A percentile compares a stretch with the other conserved stretches of the same genome.
phyloP scores from a whole-genome alignment of 2,113 vertebrate genomes.

The Pagrus major region DNA sequence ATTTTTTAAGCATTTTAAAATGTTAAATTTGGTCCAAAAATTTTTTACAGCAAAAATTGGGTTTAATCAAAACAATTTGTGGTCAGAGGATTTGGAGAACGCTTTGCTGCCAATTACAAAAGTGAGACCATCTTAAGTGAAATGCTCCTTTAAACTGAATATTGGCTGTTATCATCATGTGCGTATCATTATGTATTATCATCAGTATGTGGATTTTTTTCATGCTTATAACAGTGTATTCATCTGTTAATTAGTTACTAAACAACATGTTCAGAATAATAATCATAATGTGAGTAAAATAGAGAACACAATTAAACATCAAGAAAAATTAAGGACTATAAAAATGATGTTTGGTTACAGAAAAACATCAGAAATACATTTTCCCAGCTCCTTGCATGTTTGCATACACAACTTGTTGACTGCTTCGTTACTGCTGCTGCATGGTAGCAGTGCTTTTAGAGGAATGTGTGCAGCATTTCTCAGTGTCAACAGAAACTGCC shows the following conservation, averaged over 20 bases:
- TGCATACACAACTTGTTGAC: neutral
- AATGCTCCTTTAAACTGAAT: neutral
- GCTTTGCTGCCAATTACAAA: too few relatives aligned
- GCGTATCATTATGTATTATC: neutral
- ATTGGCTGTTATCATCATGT: neutral
- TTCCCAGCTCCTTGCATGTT: neutral
- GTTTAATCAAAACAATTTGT: neutral
- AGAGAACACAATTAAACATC: neutral
- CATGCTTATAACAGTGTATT: neutral
- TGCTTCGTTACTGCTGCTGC: neutral
- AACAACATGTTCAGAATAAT: neutral
- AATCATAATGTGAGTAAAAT: neutral
- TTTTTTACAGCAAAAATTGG: neutral
- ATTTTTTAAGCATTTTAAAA: neutral
- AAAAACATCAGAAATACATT: neutral
- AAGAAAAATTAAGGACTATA: neutral
- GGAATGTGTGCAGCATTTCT: slow-evolving; percentile 51
- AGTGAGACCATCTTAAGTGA: neutral
- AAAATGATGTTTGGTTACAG: neutral
- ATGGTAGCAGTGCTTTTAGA: neutral
- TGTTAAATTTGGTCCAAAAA: neutral
- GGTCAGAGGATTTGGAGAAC: neutral
- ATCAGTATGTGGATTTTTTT: neutral
- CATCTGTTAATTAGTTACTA: neutral
- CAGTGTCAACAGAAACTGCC: slow-evolving; percentile 46